Conservation (phyloP, 2,113 vertebrate species). For the Platysteira castanea region DNA sequence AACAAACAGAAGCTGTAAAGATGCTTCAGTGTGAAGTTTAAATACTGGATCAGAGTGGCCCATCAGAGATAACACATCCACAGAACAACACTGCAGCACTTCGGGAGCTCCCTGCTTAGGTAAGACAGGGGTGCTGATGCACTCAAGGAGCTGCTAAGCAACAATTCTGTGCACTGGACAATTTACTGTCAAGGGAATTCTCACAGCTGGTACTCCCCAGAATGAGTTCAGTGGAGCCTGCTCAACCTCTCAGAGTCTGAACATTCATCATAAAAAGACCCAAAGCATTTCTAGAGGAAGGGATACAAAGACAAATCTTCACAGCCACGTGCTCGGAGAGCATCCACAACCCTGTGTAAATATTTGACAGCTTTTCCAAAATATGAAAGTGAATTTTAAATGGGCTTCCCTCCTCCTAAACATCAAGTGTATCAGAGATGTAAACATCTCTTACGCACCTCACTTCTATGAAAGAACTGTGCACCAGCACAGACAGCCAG, state of each 20-base stretch:
- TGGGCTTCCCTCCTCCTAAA: background rate
- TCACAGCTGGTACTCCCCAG: background rate
- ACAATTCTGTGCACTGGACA: background rate
- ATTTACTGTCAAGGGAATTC: background rate
- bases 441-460: rapidly evolving
- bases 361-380: background rate
- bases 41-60: rapidly evolving
- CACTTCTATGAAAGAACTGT: background rate
- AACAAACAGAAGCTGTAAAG: background rate
- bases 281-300: background rate
- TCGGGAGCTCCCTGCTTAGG: background rate
- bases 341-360: background rate
- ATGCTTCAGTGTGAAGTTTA: background rate
- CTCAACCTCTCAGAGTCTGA: background rate
- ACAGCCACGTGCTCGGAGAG: background rate
- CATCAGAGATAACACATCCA: background rate
- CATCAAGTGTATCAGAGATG: background rate
- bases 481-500: background rate
- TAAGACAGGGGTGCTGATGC: background rate
- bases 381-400: background rate
- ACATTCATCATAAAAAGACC: background rate
- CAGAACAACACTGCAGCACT: background rate
- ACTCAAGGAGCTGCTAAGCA: background rate
- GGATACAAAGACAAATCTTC: background rate
- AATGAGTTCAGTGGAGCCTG: background rate